Base-by-base conservation (phyloP, 2,888 invertebrate genomes). In the Rhingia rostrata region DNA sequence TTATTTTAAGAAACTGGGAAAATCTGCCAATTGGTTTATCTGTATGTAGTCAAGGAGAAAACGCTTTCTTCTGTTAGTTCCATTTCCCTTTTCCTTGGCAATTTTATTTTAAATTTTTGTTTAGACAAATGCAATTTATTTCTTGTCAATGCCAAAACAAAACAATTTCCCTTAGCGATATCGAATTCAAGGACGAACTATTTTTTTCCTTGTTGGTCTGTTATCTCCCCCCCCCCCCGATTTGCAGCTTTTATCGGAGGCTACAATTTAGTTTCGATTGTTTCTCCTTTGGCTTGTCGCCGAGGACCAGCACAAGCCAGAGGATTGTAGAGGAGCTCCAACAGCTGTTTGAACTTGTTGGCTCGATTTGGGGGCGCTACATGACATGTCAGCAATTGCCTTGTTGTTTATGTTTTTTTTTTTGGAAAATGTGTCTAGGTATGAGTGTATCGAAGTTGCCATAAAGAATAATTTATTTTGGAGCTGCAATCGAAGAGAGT, bases 251-350 rank as follows among this genome's bases (percentile, higher is more conserved):
- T 80, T 67, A 35, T 14, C 47, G 60, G 45, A n/a, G 73, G 47
- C 61, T 60, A 54, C 73, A 60, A 73, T 73, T 67, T 39, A 83
- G 63, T 72, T 82, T 73, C 61, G 67, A 73, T 78, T 78, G 61
- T 70, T 60, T n/a, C 61, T 43, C 47, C 66, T 47, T 64, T 63
- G 53, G 41, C 45, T 66, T 56, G 4, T n/a, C n/a, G 41, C 30
- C 53, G 12, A 32, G 32, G 1, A 14, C 12, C 39, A 39, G 39
- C 39, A 39, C 33, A 33, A 22, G 22, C 6, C 10, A 22, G 22
- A 22, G 22, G 22, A 22, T 7, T 3, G 30, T 12, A 33, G 4
- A 12, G 33, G 10, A 14, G 41, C 22, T 22, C 22, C 47, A 54
- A 33, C 69, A 69, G 56, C 67, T 67, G 56, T 56, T 32, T 35